Conservation (phyloP, 2,113 vertebrate genomes). For the Talpa occidentalis region DNA sequence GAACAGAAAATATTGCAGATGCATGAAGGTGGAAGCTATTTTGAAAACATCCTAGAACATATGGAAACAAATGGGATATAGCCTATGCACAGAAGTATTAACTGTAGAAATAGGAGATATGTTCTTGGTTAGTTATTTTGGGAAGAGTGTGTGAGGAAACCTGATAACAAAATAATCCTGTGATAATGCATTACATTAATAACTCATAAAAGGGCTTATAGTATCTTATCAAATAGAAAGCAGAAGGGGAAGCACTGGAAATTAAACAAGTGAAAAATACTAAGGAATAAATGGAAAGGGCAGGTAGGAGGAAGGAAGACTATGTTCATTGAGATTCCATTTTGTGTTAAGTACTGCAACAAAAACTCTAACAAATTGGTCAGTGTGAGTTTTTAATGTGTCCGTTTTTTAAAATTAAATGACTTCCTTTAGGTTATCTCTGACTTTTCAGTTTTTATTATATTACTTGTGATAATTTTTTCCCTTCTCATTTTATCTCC, state of each 20-base stretch:
- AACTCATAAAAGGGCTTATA: neutral
- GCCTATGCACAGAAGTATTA: accelerated
- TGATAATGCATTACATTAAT: neutral
- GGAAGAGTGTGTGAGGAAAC: neutral
- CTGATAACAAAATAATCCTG: neutral
- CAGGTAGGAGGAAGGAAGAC: neutral
- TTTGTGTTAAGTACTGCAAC: neutral
- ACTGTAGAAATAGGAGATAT: neutral
- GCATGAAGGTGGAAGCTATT: neutral
- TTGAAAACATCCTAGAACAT: neutral
- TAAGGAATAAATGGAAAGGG: neutral
- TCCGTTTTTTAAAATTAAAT: neutral
- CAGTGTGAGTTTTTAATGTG: neutral
- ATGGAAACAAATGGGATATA: neutral
- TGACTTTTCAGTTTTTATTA: slow-evolving; percentile 26
- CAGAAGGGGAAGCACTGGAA: neutral
- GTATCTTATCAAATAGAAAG: neutral
- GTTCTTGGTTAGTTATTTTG: neutral
- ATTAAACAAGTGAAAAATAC: neutral
- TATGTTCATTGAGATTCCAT: neutral
- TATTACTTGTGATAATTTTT: slow-evolving; percentile 46
- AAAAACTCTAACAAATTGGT: neutral
- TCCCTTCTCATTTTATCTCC: neutral
- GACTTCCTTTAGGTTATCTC: neutral
- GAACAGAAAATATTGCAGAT: neutral